Evolutionary conservation across 2,113 vertebrate genomes (phyloP), one percentile per base, ranked within the genome.

Genomic region (Psilopsiagon aurifrons): DNA sequence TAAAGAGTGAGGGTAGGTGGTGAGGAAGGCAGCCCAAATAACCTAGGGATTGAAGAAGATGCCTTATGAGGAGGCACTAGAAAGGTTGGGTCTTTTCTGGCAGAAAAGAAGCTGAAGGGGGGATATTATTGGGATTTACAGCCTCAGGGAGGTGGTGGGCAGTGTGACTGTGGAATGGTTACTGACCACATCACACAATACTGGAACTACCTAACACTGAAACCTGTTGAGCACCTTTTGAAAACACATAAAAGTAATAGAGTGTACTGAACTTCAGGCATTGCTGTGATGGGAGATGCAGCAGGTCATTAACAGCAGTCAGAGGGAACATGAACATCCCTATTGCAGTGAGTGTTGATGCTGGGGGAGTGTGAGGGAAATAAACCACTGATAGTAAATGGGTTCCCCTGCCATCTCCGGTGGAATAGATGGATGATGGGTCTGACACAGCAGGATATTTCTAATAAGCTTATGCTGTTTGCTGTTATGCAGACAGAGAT

Each of bases 371-470:
- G 13, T 17, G 57, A 88, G 52, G 51, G 77, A 82, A 89, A 69
- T 28, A 60, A 84, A 55, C 43, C 49, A 71, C 33, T 57, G 52
- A 81, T 16, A 88, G 33, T 68, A 71, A 86, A 86, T 49, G 82
- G 19, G 33, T 76, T 62, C 70, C 87, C 29, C 57, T 55, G 16
- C 68, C 83, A 46, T 68, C 83, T 81, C 59, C 78, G 43, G 16
- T 79, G 62, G 62, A 79, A 86, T 49, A 91, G 62, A 79, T 9
- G 47, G 55, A 28, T 82, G 73, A 86, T 2, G 7, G 47, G 39
- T 82, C 29, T 94, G 88, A 89, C 52, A 44, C 81, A 86, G 62
- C 47, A 95, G 81, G 69, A 29, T 68, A 44, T 68, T 95, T 94
- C 89, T 69, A 52, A 89, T 60, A 23, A 87, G 37, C 22, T 90